Conservation (phyloP, 2,113 vertebrate genomes). For the Tylochromis polylepis region DNA sequence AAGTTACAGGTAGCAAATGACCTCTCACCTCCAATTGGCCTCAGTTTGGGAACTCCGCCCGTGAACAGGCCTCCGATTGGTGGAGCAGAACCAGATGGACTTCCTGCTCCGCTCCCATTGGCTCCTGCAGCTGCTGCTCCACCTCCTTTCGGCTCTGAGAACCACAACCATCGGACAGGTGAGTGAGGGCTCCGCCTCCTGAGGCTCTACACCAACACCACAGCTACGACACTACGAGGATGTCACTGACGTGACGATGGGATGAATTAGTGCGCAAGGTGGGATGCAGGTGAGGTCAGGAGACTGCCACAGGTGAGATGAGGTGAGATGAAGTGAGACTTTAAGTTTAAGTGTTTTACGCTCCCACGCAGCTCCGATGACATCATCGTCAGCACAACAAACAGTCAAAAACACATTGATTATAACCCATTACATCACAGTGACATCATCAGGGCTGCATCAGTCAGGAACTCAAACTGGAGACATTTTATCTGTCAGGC, state of each 20-base stretch:
- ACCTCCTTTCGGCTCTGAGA: conserved; percentile 69
- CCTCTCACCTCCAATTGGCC: conserved; percentile 77
- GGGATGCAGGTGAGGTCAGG: background rate
- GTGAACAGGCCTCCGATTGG: conserved; percentile 83
- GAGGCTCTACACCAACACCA: background rate
- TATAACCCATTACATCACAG: background rate
- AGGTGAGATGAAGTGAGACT: background rate
- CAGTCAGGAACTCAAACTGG: background rate
- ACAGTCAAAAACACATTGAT: conserved; percentile 8
- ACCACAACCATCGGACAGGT: conserved; percentile 48
- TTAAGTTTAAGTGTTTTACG: conserved; percentile 25
- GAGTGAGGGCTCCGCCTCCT: background rate
- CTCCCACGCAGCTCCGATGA: conserved; percentile 32
- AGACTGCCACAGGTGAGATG: background rate
- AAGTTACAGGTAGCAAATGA: background rate
- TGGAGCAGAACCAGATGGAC: conserved; percentile 61
- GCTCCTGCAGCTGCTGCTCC: conserved; percentile 31
- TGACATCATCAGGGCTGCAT: background rate
- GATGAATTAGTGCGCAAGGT: background rate
- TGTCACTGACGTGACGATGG: background rate
- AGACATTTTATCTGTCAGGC: background rate
- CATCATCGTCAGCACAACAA: conserved; percentile 29
- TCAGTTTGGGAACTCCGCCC: conserved; percentile 83
- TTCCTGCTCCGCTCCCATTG: conserved; percentile 57
- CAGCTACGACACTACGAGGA: conserved; percentile 8